These are phyloP conservation scores for Gortyna flavago DNA, from an alignment of 2,888 invertebrate genomes.

Conservation along the genomic window DNA sequence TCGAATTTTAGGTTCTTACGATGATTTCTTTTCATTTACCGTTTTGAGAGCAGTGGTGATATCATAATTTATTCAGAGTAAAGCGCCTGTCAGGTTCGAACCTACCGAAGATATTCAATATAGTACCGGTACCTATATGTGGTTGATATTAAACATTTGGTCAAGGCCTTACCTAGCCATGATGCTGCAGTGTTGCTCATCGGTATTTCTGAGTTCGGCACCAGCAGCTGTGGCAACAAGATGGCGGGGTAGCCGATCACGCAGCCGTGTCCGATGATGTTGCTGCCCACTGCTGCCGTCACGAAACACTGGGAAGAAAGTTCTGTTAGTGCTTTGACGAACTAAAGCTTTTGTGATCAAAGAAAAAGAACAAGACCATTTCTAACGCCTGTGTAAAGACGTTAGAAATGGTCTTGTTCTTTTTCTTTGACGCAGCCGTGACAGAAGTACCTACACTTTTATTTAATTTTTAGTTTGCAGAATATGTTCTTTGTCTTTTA, in stretches of 20 bases:
- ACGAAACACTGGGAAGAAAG: slow-evolving; percentile 78
- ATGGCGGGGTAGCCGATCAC: slow-evolving; percentile 90
- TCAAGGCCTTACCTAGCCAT: slow-evolving; percentile 86
- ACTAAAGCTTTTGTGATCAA: too few species aligned
- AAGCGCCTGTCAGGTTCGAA: not conserved
- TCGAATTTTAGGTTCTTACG: not conserved
- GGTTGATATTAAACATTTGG: not conserved
- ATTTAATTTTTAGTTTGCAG: too few species aligned
- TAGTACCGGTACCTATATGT: not conserved
- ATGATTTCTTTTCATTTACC: not conserved
- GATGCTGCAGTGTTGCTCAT: slow-evolving; percentile 82
- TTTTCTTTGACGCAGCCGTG: not conserved
- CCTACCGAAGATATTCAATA: not conserved
- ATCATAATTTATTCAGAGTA: not conserved
- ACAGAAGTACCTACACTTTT: too few species aligned
- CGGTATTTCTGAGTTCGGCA: slow-evolving; percentile 73
- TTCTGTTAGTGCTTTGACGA: not conserved
- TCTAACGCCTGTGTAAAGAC: too few species aligned
- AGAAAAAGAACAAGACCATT: too few species aligned
- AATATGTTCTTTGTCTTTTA: not conserved
- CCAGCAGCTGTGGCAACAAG: slow-evolving; percentile 88
- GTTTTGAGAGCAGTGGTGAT: not conserved
- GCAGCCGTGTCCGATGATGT: slow-evolving; percentile 79
- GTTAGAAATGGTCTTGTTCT: not conserved
- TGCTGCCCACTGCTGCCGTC: slow-evolving; percentile 79